Evolutionary conservation across 2,797 vertebrate genomes (phyloP).

Genomic region (Anisognathus igniventris): DNA sequence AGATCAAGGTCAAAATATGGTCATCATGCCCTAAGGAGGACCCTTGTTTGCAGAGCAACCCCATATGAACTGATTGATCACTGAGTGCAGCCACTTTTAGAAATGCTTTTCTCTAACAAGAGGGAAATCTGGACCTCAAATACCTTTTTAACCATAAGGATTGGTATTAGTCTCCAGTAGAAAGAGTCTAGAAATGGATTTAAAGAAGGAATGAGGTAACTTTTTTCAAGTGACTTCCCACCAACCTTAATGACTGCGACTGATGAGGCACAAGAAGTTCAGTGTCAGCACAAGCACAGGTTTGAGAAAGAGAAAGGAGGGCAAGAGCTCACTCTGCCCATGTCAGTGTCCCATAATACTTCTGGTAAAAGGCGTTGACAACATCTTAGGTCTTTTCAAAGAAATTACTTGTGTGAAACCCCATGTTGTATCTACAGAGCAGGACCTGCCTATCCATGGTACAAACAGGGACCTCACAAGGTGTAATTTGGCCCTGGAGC

Average conservation of each 20-base stretch:
- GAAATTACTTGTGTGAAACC: fast-evolving
- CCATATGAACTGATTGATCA: background rate
- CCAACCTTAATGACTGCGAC: background rate
- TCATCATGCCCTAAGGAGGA: background rate
- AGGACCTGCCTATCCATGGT: background rate
- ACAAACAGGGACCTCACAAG: background rate
- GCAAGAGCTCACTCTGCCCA: background rate
- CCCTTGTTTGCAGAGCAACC: background rate
- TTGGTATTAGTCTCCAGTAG: background rate
- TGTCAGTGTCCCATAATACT: background rate
- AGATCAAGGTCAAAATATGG: background rate
- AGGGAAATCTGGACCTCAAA: background rate
- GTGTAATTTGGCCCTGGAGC: background rate
- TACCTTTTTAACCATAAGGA: background rate
- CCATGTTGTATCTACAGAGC: background rate
- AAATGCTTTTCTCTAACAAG: background rate
- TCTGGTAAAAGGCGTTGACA: background rate
- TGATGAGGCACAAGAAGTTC: background rate
- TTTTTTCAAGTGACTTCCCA: background rate
- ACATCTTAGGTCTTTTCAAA: background rate
- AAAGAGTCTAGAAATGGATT: background rate
- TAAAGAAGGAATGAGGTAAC: background rate
- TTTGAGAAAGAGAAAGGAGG: background rate
- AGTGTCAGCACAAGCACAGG: background rate
- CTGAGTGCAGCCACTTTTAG: background rate